These are phyloP conservation scores for Megathymus violae DNA, from an alignment of 1,140 invertebrate species.

Conservation along the genomic window DNA sequence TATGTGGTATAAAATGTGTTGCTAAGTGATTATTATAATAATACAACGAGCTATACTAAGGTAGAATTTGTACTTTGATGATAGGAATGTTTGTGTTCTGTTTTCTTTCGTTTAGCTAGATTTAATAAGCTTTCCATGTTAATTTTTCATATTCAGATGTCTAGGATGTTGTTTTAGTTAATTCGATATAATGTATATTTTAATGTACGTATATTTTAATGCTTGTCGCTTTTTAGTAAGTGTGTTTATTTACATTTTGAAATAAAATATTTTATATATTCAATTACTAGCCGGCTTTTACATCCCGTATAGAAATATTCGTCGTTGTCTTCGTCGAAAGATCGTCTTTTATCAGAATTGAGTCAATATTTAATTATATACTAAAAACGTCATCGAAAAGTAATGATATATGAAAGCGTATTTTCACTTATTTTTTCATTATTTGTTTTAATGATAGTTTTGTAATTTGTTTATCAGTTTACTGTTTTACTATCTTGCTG, in stretches of 20 bases:
- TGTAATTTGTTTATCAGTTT: neutral
- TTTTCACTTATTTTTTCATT: neutral
- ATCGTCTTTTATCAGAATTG: neutral
- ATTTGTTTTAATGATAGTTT: neutral
- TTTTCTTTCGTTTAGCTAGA: neutral
- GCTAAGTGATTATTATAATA: neutral
- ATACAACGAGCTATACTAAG: too few relatives aligned
- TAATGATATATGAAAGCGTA: neutral
- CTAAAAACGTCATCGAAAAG: too few relatives aligned
- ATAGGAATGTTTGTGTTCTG: neutral
- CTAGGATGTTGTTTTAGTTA: too few relatives aligned
- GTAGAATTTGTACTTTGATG: neutral
- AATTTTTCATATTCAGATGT: neutral
- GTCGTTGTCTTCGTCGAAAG: too few relatives aligned
- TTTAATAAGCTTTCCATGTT: neutral
- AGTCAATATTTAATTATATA: neutral
- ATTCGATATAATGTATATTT: neutral
- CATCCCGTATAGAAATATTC: too few relatives aligned
- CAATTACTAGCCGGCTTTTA: neutral
- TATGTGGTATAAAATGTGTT: slow-evolving; percentile 39
- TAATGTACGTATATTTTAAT: neutral
- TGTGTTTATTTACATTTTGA: neutral
- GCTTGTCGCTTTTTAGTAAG: too few relatives aligned
- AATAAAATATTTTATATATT: too few relatives aligned
- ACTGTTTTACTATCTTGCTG: neutral